Evolutionary conservation across 2,113 vertebrate genomes (phyloP), one percentile per base, ranked within the genome.

Genomic region (Cottus gobio): DNA sequence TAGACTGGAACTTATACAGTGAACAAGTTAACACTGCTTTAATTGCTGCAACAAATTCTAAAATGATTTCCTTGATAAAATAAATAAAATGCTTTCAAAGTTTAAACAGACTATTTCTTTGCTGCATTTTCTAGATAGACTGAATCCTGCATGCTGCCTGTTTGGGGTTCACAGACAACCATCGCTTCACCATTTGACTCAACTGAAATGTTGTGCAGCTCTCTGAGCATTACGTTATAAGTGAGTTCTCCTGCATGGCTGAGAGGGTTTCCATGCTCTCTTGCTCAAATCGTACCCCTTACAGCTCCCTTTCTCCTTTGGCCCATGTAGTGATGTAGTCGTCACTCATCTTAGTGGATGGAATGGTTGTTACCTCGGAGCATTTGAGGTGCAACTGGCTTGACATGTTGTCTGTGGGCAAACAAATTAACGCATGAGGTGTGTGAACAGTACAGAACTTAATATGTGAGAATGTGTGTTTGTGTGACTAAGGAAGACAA

Each of bases 261-360:
- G 85, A 93, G 83, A 90, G 84, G 79, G 67, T 86, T 87, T 90
- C 75, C 82, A 80, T 85, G 69, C 72, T 85, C 72, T 66, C 61
- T 79, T 24, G 16, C 44, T 71, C 71, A 8, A 26, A 37, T 31
- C 70, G 68, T 57, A 79, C 34, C 7, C 64, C 63, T 54, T 28
- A 5, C 44, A 10, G 65, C 77, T 82, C 61, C 39, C 63, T 56
- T 48, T 56, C 66, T 75, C 64, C 65, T 31, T 75, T 69, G 75
- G 46, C 72, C 86, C 75, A n/a, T n/a, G n/a, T n/a, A 90, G 77
- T 90, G 87, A 90, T 83, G 87, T 87, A 75, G 85, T 39, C 12
- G 39, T 66, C 65, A 57, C 68, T 92, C 70, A 77, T 91, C 60
- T 77, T 52, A 60, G 74, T 70, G 44, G 85, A 78, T 85, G 18